Conservation (phyloP, 2,113 vertebrate species). For the Ailurus styani region DNA sequence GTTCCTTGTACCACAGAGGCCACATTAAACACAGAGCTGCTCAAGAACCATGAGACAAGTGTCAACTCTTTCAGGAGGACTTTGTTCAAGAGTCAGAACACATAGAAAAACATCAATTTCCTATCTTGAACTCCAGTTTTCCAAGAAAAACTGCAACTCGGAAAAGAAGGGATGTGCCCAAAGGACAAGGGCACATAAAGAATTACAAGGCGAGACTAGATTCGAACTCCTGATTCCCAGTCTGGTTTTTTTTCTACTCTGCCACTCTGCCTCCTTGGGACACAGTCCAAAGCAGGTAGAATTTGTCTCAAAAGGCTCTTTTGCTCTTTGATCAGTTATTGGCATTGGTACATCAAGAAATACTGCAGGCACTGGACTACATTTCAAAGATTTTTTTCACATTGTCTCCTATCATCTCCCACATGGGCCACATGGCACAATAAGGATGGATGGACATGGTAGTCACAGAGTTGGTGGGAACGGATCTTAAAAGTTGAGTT, state of each 20-base stretch:
- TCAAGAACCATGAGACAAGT: background rate
- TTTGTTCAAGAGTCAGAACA: background rate
- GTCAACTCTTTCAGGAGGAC: background rate
- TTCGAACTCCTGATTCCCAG: background rate
- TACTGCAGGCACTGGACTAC: background rate
- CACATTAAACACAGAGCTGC: background rate
- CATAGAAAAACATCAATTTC: background rate
- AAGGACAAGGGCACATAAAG: background rate
- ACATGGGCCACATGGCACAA: too few relatives aligned
- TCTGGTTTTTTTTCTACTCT: background rate
- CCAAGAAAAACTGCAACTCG: background rate
- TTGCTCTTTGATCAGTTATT: background rate
- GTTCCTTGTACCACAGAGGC: background rate
- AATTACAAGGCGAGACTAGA: background rate
- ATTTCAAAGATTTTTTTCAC: background rate
- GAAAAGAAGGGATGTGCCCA: background rate
- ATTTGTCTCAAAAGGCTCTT: background rate
- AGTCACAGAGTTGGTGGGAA: background rate
- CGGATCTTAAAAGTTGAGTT: background rate
- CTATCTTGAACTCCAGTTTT: background rate
- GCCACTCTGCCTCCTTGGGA: background rate
- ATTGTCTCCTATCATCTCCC: background rate
- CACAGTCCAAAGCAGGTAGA: background rate
- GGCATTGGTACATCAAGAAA: background rate
- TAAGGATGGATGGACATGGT: background rate